phyloP scores from a whole-genome alignment of 2,888 invertebrate genomes.

The Thera britannica region DNA sequence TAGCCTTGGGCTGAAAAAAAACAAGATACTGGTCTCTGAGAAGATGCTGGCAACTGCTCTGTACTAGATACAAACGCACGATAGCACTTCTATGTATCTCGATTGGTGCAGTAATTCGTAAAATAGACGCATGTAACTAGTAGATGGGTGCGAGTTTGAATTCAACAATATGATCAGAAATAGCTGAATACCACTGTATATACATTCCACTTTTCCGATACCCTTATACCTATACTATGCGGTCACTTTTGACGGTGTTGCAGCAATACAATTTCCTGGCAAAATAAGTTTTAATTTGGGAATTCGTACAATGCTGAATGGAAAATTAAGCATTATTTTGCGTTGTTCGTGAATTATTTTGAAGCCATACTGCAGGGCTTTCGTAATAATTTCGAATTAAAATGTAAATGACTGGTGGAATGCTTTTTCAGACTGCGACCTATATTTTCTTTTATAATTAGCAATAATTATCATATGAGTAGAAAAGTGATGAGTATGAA shows the following conservation, averaged over 20 bases:
- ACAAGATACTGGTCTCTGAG: no score
- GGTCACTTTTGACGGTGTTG: slow-evolving; percentile 22
- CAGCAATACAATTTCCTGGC: slow-evolving; percentile 15
- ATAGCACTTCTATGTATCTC: no score
- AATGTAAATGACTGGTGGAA: neutral
- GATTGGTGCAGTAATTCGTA: no score
- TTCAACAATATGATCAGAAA: no score
- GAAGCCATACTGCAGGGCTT: neutral
- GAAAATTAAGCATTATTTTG: slow-evolving; percentile 11
- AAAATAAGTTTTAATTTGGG: slow-evolving; percentile 15
- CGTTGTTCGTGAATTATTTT: slow-evolving; percentile 5
- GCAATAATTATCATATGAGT: no score
- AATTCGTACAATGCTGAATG: slow-evolving; percentile 10
- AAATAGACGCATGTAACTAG: no score
- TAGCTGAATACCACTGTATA: neutral
- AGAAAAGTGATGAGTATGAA: no score
- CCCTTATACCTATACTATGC: neutral
- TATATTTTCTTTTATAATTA: neutral
- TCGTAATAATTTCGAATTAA: neutral
- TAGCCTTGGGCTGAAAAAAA: no score
- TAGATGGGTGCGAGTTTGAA: no score
- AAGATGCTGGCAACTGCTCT: no score
- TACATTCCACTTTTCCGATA: slow-evolving; percentile 1
- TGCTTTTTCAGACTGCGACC: neutral
- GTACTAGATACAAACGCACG: no score